A percentile compares a stretch with the other conserved stretches of the same genome.
Evolutionary conservation across 2,113 vertebrate genomes (phyloP).

Genomic region (Collichthys lucidus): DNA sequence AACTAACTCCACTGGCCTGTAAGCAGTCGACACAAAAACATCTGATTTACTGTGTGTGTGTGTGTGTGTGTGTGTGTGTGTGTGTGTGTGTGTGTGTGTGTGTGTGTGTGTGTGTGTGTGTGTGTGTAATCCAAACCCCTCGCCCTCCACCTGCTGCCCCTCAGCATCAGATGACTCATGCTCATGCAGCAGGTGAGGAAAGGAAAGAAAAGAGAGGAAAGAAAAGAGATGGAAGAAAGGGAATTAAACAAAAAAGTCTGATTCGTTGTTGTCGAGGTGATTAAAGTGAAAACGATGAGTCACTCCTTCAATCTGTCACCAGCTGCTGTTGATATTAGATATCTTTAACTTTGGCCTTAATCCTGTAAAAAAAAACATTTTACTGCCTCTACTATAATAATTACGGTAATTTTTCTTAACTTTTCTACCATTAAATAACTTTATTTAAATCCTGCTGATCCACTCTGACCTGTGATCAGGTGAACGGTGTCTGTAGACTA

Average conservation of each 20-base stretch:
- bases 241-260: neutral
- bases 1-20: neutral
- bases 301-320: neutral
- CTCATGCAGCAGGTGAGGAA: conserved; percentile 16
- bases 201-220: neutral
- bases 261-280: neutral
- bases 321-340: neutral
- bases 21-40: conserved; percentile 2
- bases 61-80: conserved; percentile 8
- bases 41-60: conserved; percentile 13
- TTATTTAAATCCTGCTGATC: too few relatives aligned
- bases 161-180: conserved; percentile 40
- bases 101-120: too few relatives aligned
- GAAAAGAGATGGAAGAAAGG: neutral
- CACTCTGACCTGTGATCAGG: too few relatives aligned
- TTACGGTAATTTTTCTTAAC: neutral
- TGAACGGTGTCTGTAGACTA: too few relatives aligned
- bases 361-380: neutral
- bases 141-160: conserved; percentile 10
- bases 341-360: conserved; percentile 6
- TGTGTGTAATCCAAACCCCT: conserved; percentile 17
- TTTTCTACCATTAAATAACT: neutral
- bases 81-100: conserved; percentile 24
- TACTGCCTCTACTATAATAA: neutral
- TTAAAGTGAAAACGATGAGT: conserved; percentile 10